phyloP scores from a whole-genome alignment of 2,888 invertebrate species.

The Cheilosia urbana region DNA sequence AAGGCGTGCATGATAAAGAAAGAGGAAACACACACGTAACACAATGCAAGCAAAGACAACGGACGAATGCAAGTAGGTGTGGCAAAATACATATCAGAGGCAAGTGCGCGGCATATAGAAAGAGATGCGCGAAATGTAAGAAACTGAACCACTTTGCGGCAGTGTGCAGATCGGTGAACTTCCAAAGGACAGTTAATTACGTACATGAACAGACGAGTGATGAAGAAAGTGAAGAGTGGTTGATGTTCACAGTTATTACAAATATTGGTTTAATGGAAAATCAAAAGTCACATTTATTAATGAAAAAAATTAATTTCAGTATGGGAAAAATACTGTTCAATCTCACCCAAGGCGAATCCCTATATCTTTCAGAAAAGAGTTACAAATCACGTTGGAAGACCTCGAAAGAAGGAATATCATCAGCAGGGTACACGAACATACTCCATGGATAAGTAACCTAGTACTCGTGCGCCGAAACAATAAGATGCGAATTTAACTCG shows the following conservation, averaged over 20 bases:
- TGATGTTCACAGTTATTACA: constrained; percentile 3
- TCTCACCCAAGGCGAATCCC: constrained; percentile 30
- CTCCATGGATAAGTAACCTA: constrained; percentile 55
- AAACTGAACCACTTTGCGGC: constrained; percentile 23
- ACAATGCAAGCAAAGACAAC: too few relatives aligned
- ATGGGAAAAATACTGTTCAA: constrained; percentile 17
- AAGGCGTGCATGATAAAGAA: neutral
- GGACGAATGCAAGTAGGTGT: constrained; percentile 16
- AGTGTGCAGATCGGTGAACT: constrained; percentile 8
- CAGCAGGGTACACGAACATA: constrained; percentile 27
- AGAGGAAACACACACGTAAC: neutral
- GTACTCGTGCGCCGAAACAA: constrained; percentile 39
- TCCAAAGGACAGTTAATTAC: constrained; percentile 12
- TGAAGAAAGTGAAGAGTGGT: constrained; percentile 1
- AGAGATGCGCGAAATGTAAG: constrained; percentile 21
- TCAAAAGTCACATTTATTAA: constrained; percentile 5
- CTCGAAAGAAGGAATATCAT: constrained; percentile 26
- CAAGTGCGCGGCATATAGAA: constrained; percentile 23
- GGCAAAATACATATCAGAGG: neutral
- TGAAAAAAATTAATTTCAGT: constrained; percentile 6
- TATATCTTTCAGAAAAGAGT: constrained; percentile 13
- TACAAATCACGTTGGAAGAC: constrained; percentile 12
- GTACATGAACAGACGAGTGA: constrained; percentile 9
- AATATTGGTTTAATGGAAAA: constrained; percentile 6
- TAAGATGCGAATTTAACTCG: constrained; percentile 43